Evolutionary conservation across 2,888 invertebrate species (phyloP).

Genomic region (Anthrax anthrax): DNA sequence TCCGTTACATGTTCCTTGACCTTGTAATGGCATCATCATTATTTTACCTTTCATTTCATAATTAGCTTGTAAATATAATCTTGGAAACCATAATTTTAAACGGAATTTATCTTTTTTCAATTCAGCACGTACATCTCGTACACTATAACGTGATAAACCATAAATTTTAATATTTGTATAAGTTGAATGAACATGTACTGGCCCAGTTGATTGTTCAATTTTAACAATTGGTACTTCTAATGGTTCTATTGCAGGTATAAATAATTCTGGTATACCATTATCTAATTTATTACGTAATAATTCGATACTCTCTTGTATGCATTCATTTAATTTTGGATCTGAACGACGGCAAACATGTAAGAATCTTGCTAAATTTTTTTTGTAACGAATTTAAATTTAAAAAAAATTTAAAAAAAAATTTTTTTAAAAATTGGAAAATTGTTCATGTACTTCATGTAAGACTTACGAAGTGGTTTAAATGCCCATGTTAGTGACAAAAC

Average conservation of each 20-base stretch:
- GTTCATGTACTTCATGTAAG: neutral
- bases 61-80: constrained; percentile 44
- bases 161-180: constrained; percentile 48
- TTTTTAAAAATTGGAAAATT: neutral
- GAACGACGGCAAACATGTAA: constrained; percentile 50
- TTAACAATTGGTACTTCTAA: constrained; percentile 50
- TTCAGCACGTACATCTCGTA: constrained; percentile 44
- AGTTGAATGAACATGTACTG: constrained; percentile 52
- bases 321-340: constrained; percentile 43
- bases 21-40: constrained; percentile 57
- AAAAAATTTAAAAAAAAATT: neutral
- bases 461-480: neutral
- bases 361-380: constrained; percentile 41
- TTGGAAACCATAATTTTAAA: constrained; percentile 48
- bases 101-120: constrained; percentile 37
- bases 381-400: no score
- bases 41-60: constrained; percentile 55
- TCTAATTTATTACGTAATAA: constrained; percentile 41
- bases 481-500: neutral
- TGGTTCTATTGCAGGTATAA: constrained; percentile 57
- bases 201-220: constrained; percentile 52
- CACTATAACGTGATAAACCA: constrained; percentile 47
- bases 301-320: constrained; percentile 47
- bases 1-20: constrained; percentile 49
- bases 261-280: constrained; percentile 50